These are phyloP conservation scores for Cygnus buccinator DNA, from an alignment of 2,113 vertebrate species.

Conservation along the genomic window DNA sequence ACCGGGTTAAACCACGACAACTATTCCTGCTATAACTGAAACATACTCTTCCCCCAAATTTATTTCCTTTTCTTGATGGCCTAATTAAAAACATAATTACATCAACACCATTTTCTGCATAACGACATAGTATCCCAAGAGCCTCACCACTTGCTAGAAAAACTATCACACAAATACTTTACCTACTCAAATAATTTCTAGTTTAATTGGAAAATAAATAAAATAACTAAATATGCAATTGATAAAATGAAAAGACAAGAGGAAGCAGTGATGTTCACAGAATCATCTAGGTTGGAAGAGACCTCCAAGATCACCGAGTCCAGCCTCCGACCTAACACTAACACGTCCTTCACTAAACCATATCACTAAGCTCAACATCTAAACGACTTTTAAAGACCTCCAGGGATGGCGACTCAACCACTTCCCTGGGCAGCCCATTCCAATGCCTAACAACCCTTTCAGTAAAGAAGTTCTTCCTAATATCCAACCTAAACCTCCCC, in stretches of 20 bases:
- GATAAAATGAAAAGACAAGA: background rate
- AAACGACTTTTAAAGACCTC: too few species aligned
- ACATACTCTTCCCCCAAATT: background rate
- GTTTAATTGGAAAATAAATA: background rate
- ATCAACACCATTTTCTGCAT: background rate
- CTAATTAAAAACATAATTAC: background rate
- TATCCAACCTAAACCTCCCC: too few species aligned
- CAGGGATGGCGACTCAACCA: too few species aligned
- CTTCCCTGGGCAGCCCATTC: too few species aligned
- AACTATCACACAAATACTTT: background rate
- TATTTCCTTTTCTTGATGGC: background rate
- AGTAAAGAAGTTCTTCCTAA: too few species aligned
- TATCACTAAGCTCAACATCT: too few species aligned
- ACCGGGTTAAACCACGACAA: too few species aligned
- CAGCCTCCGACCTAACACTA: too few species aligned
- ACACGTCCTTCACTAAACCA: too few species aligned
- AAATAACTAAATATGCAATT: background rate
- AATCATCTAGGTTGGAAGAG: too few species aligned
- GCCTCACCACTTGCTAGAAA: background rate
- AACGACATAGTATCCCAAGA: background rate
- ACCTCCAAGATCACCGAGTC: too few species aligned
- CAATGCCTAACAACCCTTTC: too few species aligned
- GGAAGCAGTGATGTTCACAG: background rate
- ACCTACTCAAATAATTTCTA: background rate
- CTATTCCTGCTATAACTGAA: background rate